Conservation (phyloP, 2,888 invertebrate species). For the Bombylius major region DNA sequence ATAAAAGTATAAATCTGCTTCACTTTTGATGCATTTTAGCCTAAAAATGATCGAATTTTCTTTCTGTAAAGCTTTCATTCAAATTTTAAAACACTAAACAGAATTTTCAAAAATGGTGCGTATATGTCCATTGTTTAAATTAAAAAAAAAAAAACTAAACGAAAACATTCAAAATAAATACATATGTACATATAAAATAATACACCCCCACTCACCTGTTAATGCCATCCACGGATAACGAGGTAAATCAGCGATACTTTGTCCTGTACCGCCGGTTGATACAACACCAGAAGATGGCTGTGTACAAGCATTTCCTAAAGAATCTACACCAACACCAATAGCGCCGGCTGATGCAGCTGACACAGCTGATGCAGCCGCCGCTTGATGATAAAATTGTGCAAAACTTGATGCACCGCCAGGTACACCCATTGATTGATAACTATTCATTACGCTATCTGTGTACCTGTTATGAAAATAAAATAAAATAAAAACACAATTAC, state of each 20-base stretch:
- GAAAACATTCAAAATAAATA: too few species aligned
- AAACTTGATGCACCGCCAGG: slow-evolving; percentile 39
- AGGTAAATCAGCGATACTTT: slow-evolving; percentile 83
- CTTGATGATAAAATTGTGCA: slow-evolving; percentile 86
- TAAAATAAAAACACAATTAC: too few species aligned
- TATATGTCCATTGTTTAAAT: too few species aligned
- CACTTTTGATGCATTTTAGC: too few species aligned
- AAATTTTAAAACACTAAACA: too few species aligned
- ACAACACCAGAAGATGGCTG: slow-evolving; percentile 52
- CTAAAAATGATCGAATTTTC: too few species aligned
- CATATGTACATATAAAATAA: too few species aligned
- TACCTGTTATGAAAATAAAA: slow-evolving; percentile 22
- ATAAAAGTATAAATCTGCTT: too few species aligned
- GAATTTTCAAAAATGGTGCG: too few species aligned
- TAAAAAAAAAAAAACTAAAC: too few species aligned
- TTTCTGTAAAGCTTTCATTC: too few species aligned
- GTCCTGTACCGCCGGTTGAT: slow-evolving; percentile 50
- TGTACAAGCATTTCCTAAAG: slow-evolving; percentile 68
- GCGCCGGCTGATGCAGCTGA: slow-evolving; percentile 63
- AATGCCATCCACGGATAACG: slow-evolving; percentile 95
- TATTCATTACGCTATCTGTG: slow-evolving; percentile 38
- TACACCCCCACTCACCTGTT: slow-evolving; percentile 53
- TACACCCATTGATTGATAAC: slow-evolving; percentile 39
- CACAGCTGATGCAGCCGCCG: slow-evolving; percentile 50
- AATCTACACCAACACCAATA: slow-evolving; percentile 59